These are phyloP conservation scores for Corythaixoides concolor DNA, from an alignment of 2,113 vertebrate species.

Conservation along the genomic window DNA sequence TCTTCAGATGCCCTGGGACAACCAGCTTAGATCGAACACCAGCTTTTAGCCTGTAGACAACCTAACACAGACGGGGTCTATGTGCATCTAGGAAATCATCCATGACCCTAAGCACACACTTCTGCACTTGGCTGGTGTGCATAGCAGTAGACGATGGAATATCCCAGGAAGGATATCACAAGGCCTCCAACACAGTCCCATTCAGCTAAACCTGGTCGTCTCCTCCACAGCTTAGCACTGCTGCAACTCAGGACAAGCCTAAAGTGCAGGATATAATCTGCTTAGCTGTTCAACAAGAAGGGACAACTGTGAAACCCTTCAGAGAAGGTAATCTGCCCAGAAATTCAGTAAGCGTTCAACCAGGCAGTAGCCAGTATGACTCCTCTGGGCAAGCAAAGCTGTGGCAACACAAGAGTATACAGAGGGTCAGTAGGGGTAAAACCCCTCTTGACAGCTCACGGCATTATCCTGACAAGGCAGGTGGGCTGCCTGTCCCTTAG, in stretches of 20 bases:
- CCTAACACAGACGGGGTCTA: not conserved
- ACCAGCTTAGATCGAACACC: not conserved
- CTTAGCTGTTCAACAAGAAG: not conserved
- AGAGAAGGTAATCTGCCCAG: not conserved
- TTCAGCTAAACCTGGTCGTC: not conserved
- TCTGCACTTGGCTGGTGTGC: not conserved
- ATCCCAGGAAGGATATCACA: not conserved
- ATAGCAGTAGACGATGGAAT: not conserved
- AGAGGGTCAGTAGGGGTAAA: not conserved
- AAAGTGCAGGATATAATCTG: not conserved
- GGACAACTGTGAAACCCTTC: not conserved
- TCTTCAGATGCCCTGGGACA: not conserved
- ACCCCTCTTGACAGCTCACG: fast-evolving
- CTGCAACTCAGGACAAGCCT: not conserved
- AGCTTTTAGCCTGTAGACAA: not conserved
- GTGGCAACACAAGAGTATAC: not conserved
- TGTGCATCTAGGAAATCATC: not conserved
- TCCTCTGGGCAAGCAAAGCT: not conserved
- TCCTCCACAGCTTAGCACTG: not conserved
- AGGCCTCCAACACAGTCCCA: not conserved
- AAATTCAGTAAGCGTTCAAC: not conserved
- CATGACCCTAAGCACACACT: not conserved
- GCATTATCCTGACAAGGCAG: not conserved
- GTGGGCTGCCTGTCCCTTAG: not conserved
- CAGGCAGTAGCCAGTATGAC: fast-evolving